Evolutionary conservation across 2,888 invertebrate species (phyloP).

Genomic region (Eupithecia tripunctaria): DNA sequence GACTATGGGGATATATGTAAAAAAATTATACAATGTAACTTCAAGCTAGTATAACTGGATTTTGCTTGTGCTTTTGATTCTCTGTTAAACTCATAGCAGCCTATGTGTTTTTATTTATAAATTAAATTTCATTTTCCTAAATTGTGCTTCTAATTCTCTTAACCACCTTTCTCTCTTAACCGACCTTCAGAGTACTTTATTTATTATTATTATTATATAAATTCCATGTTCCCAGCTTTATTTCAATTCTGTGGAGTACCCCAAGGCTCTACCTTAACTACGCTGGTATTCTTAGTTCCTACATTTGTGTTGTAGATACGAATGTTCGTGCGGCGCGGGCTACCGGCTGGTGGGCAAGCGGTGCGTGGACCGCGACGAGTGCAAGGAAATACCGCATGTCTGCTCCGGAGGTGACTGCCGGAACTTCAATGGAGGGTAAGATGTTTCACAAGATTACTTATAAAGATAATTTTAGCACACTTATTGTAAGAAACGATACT

Average conservation of each 20-base stretch:
- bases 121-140: not conserved
- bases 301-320: conserved; percentile 58
- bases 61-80: not conserved
- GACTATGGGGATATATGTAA: not conserved
- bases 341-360: conserved; percentile 86
- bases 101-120: not conserved
- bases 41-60: too few species aligned
- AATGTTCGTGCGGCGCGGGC: conserved; percentile 91
- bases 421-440: conserved; percentile 90
- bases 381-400: conserved; percentile 87
- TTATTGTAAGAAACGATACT: too few species aligned
- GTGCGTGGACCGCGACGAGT: conserved; percentile 92
- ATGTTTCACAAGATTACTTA: not conserved
- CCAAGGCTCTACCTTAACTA: not conserved
- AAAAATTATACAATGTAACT: not conserved
- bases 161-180: too few species aligned
- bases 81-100: too few species aligned
- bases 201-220: too few species aligned
- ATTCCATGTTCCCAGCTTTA: too few species aligned
- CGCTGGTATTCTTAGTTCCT: not conserved
- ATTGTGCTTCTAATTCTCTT: not conserved
- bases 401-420: conserved; percentile 93
- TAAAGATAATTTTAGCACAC: too few species aligned
- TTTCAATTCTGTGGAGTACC: not conserved
- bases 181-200: too few species aligned